Evolutionary conservation across 2,797 vertebrate genomes (phyloP), one percentile per base, ranked within the genome.

Genomic region (Peromyscus eremicus): DNA sequence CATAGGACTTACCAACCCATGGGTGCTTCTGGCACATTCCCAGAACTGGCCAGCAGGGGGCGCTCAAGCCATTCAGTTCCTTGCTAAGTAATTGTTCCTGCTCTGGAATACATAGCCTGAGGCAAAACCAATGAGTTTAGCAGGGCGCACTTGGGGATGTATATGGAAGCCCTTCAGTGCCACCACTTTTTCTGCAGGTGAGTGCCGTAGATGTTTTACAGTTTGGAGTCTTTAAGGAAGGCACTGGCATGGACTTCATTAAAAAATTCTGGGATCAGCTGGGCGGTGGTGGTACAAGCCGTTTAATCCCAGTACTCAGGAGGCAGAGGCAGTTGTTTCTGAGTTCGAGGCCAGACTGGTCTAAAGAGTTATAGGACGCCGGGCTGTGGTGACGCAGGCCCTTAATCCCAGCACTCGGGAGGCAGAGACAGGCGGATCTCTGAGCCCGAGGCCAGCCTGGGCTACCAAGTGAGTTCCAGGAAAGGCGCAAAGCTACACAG

Each of bases 361-460:
- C 27, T 84, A 84, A 34, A 80, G 6, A 37, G 23, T n/a, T 62
- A 62, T 10, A 49, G 10, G 49, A 49, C 10, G 2, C 49, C 2
- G 11, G 1, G 49, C 49, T 12, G 49, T 49, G 49, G 49, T 83
- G 25, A 14, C 0, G 0, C 25, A 43, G 1, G 2, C 2, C n/a
- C 83, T 32, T 70, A 82, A 62, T 62, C 40, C 37, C 60, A 32
- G 27, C 37, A 43, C 81, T 43, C 1, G 0, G 14, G 57, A 64
- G 16, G 37, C 37, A 60, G 21, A 57, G n/a, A 21, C 21, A 62
- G 81, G 9, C 11, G 8, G 62, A 2, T 43, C 25, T 43, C 49
- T 49, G 57, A 64, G 37, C 83, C 83, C 12, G 9, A 83, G 60
- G 81, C 27, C 27, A 83, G 37, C 25, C 60, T 83, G 60, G 27